These are phyloP conservation scores for Encarsia formosa DNA, from an alignment of 2,888 invertebrate species.

Conservation along the genomic window DNA sequence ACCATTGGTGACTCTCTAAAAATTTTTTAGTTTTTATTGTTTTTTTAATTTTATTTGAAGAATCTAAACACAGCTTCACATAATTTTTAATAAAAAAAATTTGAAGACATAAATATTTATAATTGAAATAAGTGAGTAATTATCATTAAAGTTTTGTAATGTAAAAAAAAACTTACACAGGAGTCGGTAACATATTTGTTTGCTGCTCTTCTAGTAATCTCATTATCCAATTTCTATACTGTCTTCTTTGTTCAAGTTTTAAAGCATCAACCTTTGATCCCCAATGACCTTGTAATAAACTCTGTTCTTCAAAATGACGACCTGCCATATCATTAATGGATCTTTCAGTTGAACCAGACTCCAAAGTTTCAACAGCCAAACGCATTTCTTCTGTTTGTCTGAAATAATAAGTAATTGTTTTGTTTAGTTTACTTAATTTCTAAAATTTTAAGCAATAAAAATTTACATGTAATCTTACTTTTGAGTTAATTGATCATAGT, in stretches of 20 bases:
- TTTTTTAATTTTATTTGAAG: too few species aligned
- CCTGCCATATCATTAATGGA: conserved; percentile 82
- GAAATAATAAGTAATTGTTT: conserved; percentile 22
- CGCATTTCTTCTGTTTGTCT: conserved; percentile 89
- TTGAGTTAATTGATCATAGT: conserved; percentile 66
- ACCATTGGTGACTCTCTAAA: conserved; percentile 53
- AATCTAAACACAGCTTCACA: too few species aligned
- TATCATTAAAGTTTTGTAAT: too few species aligned
- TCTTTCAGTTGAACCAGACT: conserved; percentile 72
- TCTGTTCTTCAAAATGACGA: conserved; percentile 77
- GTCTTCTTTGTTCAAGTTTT: conserved; percentile 77
- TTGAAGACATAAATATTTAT: too few species aligned
- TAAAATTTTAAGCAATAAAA: background rate
- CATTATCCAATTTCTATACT: conserved; percentile 88
- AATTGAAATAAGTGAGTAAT: too few species aligned
- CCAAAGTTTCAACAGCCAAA: conserved; percentile 73
- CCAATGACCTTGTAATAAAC: conserved; percentile 80
- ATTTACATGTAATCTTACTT: conserved; percentile 47
- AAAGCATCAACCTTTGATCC: conserved; percentile 80
- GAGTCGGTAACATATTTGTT: conserved; percentile 56
- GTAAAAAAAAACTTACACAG: conserved; percentile 47
- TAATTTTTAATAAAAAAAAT: too few species aligned
- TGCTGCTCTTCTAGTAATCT: conserved; percentile 70
- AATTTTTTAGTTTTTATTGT: conserved; percentile 6
- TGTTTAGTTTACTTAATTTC: conserved; percentile 1